A percentile compares a stretch with the other conserved stretches of the same genome.
Evolutionary conservation across 2,113 vertebrate genomes (phyloP).

Genomic region (Fulmarus glacialis): DNA sequence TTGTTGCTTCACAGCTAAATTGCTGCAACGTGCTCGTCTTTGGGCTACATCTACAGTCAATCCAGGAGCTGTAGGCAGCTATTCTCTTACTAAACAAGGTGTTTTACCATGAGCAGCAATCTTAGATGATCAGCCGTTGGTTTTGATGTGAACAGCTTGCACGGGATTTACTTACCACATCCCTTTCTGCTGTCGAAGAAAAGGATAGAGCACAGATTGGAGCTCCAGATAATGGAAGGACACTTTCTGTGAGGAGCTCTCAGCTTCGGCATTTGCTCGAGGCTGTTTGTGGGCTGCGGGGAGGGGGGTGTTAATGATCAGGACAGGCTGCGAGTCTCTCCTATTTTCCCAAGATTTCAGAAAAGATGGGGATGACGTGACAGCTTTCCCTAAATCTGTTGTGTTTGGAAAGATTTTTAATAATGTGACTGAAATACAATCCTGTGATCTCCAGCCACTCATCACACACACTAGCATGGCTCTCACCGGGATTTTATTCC

Average conservation of each 20-base stretch:
- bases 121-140: neutral
- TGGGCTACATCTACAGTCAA: neutral
- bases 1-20: neutral
- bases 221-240: neutral
- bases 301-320: neutral
- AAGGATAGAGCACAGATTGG: conserved; percentile 6
- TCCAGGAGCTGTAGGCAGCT: neutral
- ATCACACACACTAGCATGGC: neutral
- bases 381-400: neutral
- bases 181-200: neutral
- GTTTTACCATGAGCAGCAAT: neutral
- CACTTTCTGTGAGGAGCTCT: neutral
- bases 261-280: neutral
- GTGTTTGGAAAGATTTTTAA: neutral
- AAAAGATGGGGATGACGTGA: neutral
- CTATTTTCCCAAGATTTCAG: neutral
- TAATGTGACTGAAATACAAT: neutral
- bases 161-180: neutral
- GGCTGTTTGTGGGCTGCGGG: neutral
- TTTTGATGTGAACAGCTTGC: conserved; percentile 11
- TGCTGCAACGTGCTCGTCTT: neutral
- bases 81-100: neutral
- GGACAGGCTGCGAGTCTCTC: neutral
- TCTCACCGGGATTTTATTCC: neutral
- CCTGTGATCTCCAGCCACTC: neutral